phyloP scores from a whole-genome alignment of 2,797 vertebrate species.

The Eospalax fontanierii region DNA sequence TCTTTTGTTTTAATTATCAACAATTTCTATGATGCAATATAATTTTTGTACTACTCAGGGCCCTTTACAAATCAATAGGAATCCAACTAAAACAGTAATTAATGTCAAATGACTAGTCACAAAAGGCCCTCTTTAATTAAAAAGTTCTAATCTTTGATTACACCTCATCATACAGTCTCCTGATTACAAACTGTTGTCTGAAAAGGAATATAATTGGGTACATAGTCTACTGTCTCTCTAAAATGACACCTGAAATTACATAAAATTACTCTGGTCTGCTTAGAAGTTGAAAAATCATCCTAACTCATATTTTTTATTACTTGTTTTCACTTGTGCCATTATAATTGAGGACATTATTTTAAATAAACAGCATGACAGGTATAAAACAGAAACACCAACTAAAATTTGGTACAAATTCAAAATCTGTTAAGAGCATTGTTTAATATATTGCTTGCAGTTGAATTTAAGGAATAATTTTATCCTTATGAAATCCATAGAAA shows the following conservation, averaged over 20 bases:
- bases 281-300: constrained; percentile 65
- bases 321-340: constrained; percentile 9
- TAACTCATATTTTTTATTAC: constrained; percentile 47
- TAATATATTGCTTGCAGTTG: constrained; percentile 38
- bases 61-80: constrained; percentile 90
- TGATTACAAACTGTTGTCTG: constrained; percentile 89
- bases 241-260: constrained; percentile 89
- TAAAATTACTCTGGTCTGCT: constrained; percentile 82
- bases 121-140: constrained; percentile 91
- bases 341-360: constrained; percentile 23
- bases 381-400: neutral
- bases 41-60: constrained; percentile 87
- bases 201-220: constrained; percentile 86
- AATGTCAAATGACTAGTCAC: constrained; percentile 91
- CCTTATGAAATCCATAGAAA: constrained; percentile 57
- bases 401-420: neutral
- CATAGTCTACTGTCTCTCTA: constrained; percentile 86
- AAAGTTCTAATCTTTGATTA: constrained; percentile 92
- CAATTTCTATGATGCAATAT: constrained; percentile 86
- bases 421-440: constrained; percentile 33
- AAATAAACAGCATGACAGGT: neutral
- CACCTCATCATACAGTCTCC: constrained; percentile 86
- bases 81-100: constrained; percentile 91
- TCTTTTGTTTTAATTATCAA: constrained; percentile 89
- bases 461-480: constrained; percentile 32